phyloP scores from a whole-genome alignment of 2,797 vertebrate genomes.

The Enteromius trimaculatus region DNA sequence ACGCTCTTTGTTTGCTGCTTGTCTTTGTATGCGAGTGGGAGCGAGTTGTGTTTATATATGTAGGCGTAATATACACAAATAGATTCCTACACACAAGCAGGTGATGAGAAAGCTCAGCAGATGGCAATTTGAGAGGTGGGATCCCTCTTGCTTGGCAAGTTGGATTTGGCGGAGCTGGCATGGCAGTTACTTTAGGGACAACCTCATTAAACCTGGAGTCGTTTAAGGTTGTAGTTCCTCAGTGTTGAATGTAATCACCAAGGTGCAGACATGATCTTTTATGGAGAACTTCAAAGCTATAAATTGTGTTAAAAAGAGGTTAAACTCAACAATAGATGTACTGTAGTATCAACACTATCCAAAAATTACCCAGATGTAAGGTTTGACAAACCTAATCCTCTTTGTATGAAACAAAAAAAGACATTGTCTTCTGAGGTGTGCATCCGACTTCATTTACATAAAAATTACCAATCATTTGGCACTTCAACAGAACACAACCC shows the following conservation, averaged over 20 bases:
- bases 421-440: slow-evolving; percentile 5
- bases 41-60: slow-evolving; percentile 46
- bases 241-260: slow-evolving; percentile 71
- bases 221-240: slow-evolving; percentile 70
- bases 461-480: slow-evolving; percentile 33
- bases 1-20: slow-evolving; percentile 54
- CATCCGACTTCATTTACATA: not conserved
- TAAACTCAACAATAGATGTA: not conserved
- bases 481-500: slow-evolving; percentile 4
- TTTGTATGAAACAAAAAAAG: not conserved
- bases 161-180: slow-evolving; percentile 75
- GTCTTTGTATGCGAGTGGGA: slow-evolving; percentile 63
- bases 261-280: slow-evolving; percentile 68
- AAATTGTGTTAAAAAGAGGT: slow-evolving; percentile 8
- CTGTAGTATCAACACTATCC: not conserved
- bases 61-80: slow-evolving; percentile 51
- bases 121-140: slow-evolving; percentile 54
- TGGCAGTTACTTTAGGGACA: slow-evolving; percentile 67
- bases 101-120: slow-evolving; percentile 58
- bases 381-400: not conserved
- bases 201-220: slow-evolving; percentile 74
- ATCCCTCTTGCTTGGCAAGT: slow-evolving; percentile 69
- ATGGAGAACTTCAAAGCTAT: slow-evolving; percentile 54
- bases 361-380: not conserved
- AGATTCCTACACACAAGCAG: slow-evolving; percentile 54